These are phyloP conservation scores for Hypotaenidia okinawae DNA, from an alignment of 2,797 vertebrate species.

Conservation along the genomic window DNA sequence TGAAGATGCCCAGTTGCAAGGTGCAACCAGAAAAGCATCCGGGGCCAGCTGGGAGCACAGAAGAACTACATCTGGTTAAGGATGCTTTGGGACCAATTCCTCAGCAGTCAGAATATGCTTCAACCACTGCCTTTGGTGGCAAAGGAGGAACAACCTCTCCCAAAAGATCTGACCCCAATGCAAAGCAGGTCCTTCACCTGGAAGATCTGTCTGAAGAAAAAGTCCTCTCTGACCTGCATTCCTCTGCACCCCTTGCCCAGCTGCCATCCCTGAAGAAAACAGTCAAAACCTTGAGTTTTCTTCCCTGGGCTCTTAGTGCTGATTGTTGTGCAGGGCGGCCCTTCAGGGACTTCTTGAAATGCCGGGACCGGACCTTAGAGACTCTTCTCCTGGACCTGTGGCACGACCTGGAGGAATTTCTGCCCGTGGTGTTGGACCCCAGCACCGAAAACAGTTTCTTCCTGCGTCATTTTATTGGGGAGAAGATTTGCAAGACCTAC, in stretches of 20 bases:
- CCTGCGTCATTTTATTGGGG: slow-evolving; percentile 56
- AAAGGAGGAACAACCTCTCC: background rate
- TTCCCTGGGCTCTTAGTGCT: slow-evolving; percentile 72
- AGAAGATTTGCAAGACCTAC: slow-evolving; percentile 73
- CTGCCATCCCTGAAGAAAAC: slow-evolving; percentile 29
- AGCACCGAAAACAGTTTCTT: slow-evolving; percentile 60
- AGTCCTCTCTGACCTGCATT: background rate
- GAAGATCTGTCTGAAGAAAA: slow-evolving; percentile 18
- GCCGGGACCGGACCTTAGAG: background rate
- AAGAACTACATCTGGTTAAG: background rate
- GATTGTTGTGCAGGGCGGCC: slow-evolving; percentile 71
- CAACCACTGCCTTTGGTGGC: background rate
- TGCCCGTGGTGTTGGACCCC: slow-evolving; percentile 27
- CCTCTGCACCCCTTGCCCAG: background rate
- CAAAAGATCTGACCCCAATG: background rate
- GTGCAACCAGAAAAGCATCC: background rate
- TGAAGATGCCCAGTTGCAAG: background rate
- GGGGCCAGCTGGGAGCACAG: background rate
- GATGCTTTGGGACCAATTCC: background rate
- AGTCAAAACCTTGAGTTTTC: slow-evolving; percentile 19
- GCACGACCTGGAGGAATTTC: slow-evolving; percentile 76
- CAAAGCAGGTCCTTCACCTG: background rate
- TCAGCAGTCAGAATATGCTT: background rate
- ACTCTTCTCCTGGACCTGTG: slow-evolving; percentile 73
- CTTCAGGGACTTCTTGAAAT: slow-evolving; percentile 68